Percentiles rank a stretch among this genome's conserved stretches.
These are phyloP conservation scores for Scaptomyza caliginosa DNA, from an alignment of 2,888 invertebrate genomes.

Conservation along the genomic window DNA sequence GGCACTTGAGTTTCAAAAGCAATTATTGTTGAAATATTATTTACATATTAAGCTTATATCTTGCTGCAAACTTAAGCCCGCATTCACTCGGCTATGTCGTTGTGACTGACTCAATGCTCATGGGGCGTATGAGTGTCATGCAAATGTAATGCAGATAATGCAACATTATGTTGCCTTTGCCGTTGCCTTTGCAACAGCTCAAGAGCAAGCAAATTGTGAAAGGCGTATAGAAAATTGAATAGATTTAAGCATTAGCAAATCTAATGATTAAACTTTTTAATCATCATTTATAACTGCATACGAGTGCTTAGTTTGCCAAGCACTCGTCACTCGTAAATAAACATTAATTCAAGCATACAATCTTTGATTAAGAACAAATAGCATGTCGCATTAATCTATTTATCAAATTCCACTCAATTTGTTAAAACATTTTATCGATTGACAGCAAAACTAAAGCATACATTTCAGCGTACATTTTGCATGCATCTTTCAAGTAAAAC, in stretches of 20 bases:
- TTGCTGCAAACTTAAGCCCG: neutral
- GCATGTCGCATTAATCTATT: neutral
- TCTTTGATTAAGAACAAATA: neutral
- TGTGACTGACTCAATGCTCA: conserved; percentile 40
- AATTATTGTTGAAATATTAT: conserved; percentile 73
- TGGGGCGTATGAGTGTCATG: conserved; percentile 69
- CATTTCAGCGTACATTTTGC: neutral
- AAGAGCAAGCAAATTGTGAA: conserved; percentile 12
- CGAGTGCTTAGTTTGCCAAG: too few relatives aligned
- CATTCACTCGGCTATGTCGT: neutral
- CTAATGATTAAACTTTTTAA: neutral
- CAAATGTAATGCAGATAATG: conserved; percentile 64
- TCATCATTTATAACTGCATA: conserved; percentile 9
- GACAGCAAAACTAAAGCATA: conserved; percentile 32
- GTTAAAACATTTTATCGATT: neutral
- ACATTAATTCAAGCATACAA: neutral
- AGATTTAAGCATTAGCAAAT: neutral
- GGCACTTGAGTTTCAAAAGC: conserved; percentile 67
- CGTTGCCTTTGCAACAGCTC: conserved; percentile 34
- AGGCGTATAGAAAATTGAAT: conserved; percentile 6
- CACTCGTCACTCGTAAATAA: too few relatives aligned
- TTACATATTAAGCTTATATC: conserved; percentile 56
- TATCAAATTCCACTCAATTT: neutral
- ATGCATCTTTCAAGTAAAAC: conserved; percentile 33
- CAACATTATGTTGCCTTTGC: conserved; percentile 56